phyloP scores from a whole-genome alignment of 2,797 vertebrate species.

The Cynodonichthys magdalenae region DNA sequence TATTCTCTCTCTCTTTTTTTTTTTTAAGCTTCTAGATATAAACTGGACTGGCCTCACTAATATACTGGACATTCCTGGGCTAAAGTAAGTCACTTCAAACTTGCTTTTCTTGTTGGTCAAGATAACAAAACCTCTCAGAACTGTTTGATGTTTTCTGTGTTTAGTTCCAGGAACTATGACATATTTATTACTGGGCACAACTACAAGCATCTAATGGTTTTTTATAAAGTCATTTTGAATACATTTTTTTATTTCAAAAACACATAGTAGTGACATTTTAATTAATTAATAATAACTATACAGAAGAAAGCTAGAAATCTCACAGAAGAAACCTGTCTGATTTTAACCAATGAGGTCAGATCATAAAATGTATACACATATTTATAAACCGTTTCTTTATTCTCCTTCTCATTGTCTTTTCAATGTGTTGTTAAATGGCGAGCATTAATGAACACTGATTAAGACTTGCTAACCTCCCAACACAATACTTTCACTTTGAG shows the following conservation, averaged over 20 bases:
- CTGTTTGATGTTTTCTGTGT: not conserved
- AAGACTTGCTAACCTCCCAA: slow-evolving; percentile 34
- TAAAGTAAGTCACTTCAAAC: slow-evolving; percentile 86
- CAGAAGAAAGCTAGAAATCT: no score
- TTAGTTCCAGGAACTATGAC: not conserved
- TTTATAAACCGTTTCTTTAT: slow-evolving; percentile 11
- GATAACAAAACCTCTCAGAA: not conserved
- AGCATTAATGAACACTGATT: slow-evolving; percentile 46
- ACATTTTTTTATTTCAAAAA: no score
- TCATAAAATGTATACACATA: not conserved
- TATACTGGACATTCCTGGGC: slow-evolving; percentile 95
- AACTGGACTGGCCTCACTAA: slow-evolving; percentile 98
- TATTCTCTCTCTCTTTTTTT: slow-evolving; percentile 22
- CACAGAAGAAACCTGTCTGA: not conserved
- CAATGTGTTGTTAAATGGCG: slow-evolving; percentile 3
- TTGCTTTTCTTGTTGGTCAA: slow-evolving; percentile 12
- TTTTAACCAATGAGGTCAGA: not conserved
- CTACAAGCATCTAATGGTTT: not conserved
- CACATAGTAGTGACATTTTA: not conserved
- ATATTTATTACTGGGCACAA: not conserved
- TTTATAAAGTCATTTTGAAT: not conserved
- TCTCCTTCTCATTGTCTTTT: slow-evolving; percentile 4
- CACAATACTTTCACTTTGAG: slow-evolving; percentile 12
- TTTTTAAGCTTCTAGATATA: slow-evolving; percentile 90
- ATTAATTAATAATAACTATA: no score